These are phyloP conservation scores for Xyrauchen texanus DNA, from an alignment of 2,113 vertebrate genomes.

Conservation along the genomic window DNA sequence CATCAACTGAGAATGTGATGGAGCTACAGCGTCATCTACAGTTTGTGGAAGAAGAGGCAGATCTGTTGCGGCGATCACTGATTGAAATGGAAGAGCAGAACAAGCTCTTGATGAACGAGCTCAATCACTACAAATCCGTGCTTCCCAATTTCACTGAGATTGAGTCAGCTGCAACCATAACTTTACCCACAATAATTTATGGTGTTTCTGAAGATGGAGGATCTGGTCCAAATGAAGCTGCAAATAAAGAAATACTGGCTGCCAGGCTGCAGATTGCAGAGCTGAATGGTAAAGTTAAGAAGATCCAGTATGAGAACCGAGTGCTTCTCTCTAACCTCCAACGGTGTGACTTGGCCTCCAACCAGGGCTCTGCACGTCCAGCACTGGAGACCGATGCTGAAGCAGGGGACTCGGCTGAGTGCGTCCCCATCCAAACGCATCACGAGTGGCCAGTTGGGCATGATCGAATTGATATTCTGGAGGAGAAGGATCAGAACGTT, in stretches of 20 bases:
- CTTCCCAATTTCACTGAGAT: conserved; percentile 73
- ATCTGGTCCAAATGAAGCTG: conserved; percentile 84
- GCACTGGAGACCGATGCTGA: conserved; percentile 89
- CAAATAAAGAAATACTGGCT: conserved; percentile 86
- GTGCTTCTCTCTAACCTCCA: conserved; percentile 96
- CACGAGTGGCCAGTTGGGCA: conserved; percentile 72
- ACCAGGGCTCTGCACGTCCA: conserved; percentile 79
- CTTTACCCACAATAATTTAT: conserved; percentile 49
- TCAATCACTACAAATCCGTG: conserved; percentile 92
- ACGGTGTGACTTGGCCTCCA: conserved; percentile 91
- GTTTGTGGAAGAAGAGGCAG: conserved; percentile 98
- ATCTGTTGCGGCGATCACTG: conserved; percentile 89
- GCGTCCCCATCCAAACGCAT: conserved; percentile 77
- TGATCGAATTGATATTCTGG: conserved; percentile 65
- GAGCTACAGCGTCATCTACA: conserved; percentile 95
- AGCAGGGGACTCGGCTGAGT: conserved; percentile 89
- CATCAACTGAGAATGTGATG: conserved; percentile 82
- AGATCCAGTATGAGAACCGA: conserved; percentile 97
- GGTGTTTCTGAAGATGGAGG: conserved; percentile 73
- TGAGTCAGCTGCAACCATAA: conserved; percentile 54
- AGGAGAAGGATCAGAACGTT: conserved; percentile 67
- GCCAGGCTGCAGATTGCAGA: conserved; percentile 92
- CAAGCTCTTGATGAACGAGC: conserved; percentile 91
- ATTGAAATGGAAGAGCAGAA: conserved; percentile 98
- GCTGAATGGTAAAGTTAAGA: conserved; percentile 93